These are phyloP conservation scores for Thalassophryne amazonica DNA, from an alignment of 2,797 vertebrate species.

Conservation along the genomic window DNA sequence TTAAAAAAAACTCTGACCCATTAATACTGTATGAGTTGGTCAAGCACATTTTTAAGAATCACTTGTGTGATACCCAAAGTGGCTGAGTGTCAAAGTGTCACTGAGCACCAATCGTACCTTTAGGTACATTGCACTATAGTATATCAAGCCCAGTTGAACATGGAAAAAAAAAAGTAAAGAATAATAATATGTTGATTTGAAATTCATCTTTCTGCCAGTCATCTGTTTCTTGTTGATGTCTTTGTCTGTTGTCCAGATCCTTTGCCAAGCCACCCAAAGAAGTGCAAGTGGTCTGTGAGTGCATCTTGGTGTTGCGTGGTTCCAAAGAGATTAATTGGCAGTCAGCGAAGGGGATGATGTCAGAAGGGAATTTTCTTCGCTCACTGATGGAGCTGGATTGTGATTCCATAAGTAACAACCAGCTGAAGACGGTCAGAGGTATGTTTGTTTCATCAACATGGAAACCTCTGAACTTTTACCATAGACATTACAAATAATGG, in stretches of 20 bases:
- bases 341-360: conserved; percentile 95
- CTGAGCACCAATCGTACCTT: too few species aligned
- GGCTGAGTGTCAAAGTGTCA: too few species aligned
- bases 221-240: neutral
- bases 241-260: conserved; percentile 73
- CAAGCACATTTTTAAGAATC: too few species aligned
- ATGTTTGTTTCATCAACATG: conserved; percentile 20
- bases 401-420: conserved; percentile 79
- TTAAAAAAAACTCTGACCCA: too few species aligned
- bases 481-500: neutral
- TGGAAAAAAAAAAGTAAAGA: too few species aligned
- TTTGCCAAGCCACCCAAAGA: conserved; percentile 95
- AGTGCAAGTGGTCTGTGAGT: conserved; percentile 93
- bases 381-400: conserved; percentile 93
- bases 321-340: conserved; percentile 94
- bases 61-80: too few species aligned
- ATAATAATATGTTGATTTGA: too few species aligned
- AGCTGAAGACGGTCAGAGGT: conserved; percentile 90
- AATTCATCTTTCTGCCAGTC: neutral
- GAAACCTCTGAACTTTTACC: neutral
- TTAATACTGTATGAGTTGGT: too few species aligned
- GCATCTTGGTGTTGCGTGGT: conserved; percentile 93
- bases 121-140: too few species aligned
- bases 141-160: too few species aligned
- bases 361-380: conserved; percentile 90